phyloP scores from a whole-genome alignment of 2,113 vertebrate genomes.

The Thunnus maccoyii region DNA sequence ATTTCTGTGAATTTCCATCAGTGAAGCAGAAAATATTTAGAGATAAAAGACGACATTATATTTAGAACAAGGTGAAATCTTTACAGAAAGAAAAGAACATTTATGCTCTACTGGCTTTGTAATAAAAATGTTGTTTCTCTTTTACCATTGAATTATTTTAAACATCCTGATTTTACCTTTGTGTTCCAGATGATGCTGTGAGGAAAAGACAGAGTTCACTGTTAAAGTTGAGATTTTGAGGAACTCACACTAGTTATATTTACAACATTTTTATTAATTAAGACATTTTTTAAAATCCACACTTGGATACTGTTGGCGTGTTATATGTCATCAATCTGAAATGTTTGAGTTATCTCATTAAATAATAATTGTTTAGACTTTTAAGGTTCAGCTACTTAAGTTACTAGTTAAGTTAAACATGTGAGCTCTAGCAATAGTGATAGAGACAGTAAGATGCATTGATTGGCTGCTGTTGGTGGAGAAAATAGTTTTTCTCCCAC shows the following conservation, averaged over 20 bases:
- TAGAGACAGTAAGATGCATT: too few relatives aligned
- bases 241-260: too few relatives aligned
- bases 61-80: neutral
- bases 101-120: neutral
- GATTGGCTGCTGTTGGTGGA: too few relatives aligned
- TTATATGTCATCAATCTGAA: too few relatives aligned
- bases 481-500: too few relatives aligned
- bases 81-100: neutral
- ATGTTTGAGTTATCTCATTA: too few relatives aligned
- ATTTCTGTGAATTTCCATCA: conserved; percentile 43
- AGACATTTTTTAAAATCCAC: too few relatives aligned
- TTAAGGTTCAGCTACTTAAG: too few relatives aligned
- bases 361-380: too few relatives aligned
- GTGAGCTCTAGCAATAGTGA: too few relatives aligned
- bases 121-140: neutral
- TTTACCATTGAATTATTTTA: neutral
- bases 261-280: neutral
- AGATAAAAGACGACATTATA: neutral
- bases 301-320: too few relatives aligned
- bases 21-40: neutral
- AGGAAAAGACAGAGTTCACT: conserved; percentile 8
- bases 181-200: conserved; percentile 40
- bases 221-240: conserved; percentile 11
- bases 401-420: too few relatives aligned
- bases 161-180: conserved; percentile 54